phyloP scores from a whole-genome alignment of 2,797 vertebrate genomes.

The Acanthurus leucopareius region DNA sequence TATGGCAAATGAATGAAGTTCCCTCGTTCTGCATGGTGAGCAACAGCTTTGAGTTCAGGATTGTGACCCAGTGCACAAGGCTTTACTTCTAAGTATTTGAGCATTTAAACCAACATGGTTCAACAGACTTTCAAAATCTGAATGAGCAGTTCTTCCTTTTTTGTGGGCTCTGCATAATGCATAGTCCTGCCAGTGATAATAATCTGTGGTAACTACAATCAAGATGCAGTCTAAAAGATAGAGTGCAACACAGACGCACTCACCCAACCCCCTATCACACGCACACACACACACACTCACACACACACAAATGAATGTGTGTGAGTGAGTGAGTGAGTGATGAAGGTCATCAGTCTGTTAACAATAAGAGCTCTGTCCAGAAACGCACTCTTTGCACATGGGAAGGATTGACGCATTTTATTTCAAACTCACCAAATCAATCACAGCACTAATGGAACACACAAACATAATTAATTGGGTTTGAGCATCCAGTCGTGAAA shows the following conservation, averaged over 20 bases:
- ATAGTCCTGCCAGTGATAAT: slow-evolving; percentile 22
- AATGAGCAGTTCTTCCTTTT: slow-evolving; percentile 28
- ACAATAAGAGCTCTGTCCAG: slow-evolving; percentile 64
- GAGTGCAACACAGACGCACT: background rate
- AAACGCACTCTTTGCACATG: slow-evolving; percentile 45
- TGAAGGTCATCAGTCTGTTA: slow-evolving; percentile 72
- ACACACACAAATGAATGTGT: slow-evolving; percentile 12
- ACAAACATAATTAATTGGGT: slow-evolving; percentile 80
- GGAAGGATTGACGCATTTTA: slow-evolving; percentile 56
- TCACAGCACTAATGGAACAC: slow-evolving; percentile 76
- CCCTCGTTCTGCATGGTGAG: slow-evolving; percentile 3
- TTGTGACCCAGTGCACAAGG: slow-evolving; percentile 13
- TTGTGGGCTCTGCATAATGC: background rate
- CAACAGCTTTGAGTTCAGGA: slow-evolving; percentile 28
- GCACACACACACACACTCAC: background rate
- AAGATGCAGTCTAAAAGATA: slow-evolving; percentile 19
- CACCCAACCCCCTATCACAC: background rate
- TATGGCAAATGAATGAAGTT: slow-evolving; percentile 38
- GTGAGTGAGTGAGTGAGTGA: slow-evolving; percentile 23
- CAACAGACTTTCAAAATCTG: slow-evolving; percentile 40
- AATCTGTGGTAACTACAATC: slow-evolving; percentile 10
- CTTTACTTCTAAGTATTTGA: slow-evolving; percentile 23
- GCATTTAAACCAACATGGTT: slow-evolving; percentile 43
- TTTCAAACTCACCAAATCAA: slow-evolving; percentile 77
- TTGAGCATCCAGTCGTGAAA: slow-evolving; percentile 73